phyloP scores from a whole-genome alignment of 2,113 vertebrate genomes.

The Pygoscelis adeliae region DNA sequence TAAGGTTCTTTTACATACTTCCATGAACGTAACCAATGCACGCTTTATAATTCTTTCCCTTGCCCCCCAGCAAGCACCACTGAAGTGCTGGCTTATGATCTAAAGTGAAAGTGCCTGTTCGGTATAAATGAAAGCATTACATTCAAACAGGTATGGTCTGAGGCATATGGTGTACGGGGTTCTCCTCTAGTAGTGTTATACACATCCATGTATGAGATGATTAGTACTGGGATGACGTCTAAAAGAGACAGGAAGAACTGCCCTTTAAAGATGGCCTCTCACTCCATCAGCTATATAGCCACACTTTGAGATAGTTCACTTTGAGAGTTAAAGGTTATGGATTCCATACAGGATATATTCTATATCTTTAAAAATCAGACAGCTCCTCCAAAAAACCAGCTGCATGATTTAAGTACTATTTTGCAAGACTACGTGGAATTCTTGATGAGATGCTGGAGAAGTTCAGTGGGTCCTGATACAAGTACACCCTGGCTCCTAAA shows the following conservation, averaged over 20 bases:
- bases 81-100: neutral
- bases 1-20: neutral
- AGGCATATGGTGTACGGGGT: fast-evolving
- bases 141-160: neutral
- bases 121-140: neutral
- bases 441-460: neutral
- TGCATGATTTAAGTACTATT: neutral
- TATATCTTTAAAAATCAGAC: neutral
- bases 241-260: neutral
- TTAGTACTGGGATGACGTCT: neutral
- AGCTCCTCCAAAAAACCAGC: neutral
- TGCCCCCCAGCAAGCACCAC: neutral
- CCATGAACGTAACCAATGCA: neutral
- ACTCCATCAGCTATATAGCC: neutral
- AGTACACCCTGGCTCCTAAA: neutral
- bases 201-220: neutral
- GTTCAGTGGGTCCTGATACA: neutral
- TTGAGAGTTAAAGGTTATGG: neutral
- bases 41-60: neutral
- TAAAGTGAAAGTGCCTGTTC: neutral
- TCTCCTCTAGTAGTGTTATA: neutral
- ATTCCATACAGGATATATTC: neutral
- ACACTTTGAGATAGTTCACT: neutral
- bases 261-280: neutral
- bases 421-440: neutral